Percentiles rank a stretch among this genome's conserved stretches.
phyloP scores from a whole-genome alignment of 1,140 invertebrate genomes.

The Drosophila rhopaloa region DNA sequence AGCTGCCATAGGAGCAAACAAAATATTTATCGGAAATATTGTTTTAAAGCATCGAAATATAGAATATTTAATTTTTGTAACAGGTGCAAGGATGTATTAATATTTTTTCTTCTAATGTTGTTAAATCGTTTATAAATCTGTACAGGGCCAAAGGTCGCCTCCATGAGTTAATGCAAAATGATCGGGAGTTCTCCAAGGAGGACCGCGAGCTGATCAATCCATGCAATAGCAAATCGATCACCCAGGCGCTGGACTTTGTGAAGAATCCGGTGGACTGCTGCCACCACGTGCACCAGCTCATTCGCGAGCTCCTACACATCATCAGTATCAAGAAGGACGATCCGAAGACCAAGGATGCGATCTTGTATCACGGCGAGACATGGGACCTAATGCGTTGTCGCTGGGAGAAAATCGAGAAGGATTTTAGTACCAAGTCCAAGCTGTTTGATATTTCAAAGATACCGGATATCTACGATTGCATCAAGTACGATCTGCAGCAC shows the following conservation, averaged over 20 bases:
- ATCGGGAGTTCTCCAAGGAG: conserved; percentile 94
- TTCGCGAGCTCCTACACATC: conserved; percentile 93
- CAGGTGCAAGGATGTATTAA: too few species aligned
- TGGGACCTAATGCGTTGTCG: conserved; percentile 99
- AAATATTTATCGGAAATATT: too few species aligned
- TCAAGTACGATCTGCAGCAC: conserved; percentile 99
- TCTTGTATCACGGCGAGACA: conserved; percentile 98
- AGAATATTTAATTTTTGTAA: too few species aligned
- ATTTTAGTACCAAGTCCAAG: conserved; percentile 96
- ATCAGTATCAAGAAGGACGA: conserved; percentile 94
- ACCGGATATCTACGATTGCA: conserved; percentile 99
- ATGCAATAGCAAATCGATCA: conserved; percentile 93
- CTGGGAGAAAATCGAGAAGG: conserved; percentile 99
- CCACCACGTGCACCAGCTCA: conserved; percentile 93
- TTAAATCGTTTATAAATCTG: too few species aligned
- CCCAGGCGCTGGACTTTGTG: conserved; percentile 96
- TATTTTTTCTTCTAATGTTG: too few species aligned
- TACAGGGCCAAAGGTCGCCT: conserved; percentile 96
- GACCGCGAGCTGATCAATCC: conserved; percentile 93
- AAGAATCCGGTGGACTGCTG: conserved; percentile 98
- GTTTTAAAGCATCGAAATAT: too few species aligned
- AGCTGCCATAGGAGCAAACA: too few species aligned
- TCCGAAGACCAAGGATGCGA: conserved; percentile 94
- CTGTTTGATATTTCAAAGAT: conserved; percentile 99
- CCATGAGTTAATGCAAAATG: conserved; percentile 96